Base-by-base conservation (phyloP, 2,888 invertebrate species). In the Eurytoma adleriae region DNA sequence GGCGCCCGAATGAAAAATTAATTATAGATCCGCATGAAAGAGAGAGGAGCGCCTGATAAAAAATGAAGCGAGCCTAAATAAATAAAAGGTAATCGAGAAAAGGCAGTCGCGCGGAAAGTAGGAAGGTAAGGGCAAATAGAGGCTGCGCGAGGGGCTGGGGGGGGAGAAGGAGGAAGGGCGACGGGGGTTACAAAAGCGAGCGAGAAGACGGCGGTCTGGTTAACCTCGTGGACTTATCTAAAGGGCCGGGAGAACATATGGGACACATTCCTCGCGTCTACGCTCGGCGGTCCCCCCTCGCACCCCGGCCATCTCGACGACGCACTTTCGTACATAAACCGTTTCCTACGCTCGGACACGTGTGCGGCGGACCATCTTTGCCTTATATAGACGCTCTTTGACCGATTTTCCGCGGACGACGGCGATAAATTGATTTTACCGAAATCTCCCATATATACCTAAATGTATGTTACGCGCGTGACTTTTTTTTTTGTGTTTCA, bases 161-260 rank as follows among this genome's bases (percentile, higher is more conserved):
- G 18, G 16, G n/a, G 14, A 27, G 20, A 64, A 48, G 40, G 48
- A 13, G 16, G n/a, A 54, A 61, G 20, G 12, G 48, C 48, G 48
- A 64, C 16, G 48, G 12, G 18, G 20, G n/a, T 16, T 16, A 3
- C 24, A 61, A 16, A 16, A 27, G 62, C 18, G 48, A 64, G 64
- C 18, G 64, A 64, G 48, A 64, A 48, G 67, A 24, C 50, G 27
- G 12, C 48, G n/a, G 54, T 69, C 68, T 69, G 68, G 54, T 69
- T 18, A 69, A 69, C 68, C 68, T 69, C 68, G 54, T 54, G 68
- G 68, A 69, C 68, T 69, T 69, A 69, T 69, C 68, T 69, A 50
- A 69, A 69, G 68, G 54, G 52, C 56, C 56, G 56, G 50, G 27
- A 18, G 62, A 56, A 69, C 68, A 54, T 69, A 69, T 69, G 68